phyloP scores from a whole-genome alignment of 2,888 invertebrate genomes.

The Rotaria magnacalcarata region DNA sequence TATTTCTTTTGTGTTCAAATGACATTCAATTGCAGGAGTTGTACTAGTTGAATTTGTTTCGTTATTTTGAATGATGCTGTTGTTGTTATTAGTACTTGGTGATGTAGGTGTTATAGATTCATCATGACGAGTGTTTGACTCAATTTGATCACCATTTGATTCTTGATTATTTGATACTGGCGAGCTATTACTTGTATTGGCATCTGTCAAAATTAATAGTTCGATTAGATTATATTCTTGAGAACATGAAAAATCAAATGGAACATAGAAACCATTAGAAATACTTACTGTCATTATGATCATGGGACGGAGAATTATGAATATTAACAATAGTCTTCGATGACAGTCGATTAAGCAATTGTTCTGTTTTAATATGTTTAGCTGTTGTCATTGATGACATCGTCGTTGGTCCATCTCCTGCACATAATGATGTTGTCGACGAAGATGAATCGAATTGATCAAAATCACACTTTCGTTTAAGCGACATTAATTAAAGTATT shows the following conservation, averaged over 20 bases:
- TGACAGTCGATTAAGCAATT: not conserved
- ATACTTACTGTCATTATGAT: not conserved
- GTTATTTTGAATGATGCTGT: not conserved
- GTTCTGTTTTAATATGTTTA: not conserved
- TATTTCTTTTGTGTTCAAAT: not conserved
- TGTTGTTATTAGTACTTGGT: not conserved
- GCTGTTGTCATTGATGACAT: not conserved
- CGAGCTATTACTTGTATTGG: not conserved
- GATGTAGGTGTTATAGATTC: not conserved
- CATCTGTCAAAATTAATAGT: not conserved
- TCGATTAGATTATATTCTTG: not conserved
- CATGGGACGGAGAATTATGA: not conserved
- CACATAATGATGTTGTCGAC: not conserved
- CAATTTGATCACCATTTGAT: not conserved
- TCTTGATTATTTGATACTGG: not conserved
- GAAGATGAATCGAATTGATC: not conserved
- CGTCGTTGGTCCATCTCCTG: not conserved
- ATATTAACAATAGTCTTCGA: not conserved
- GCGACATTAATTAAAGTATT: not conserved
- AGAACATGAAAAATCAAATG: not conserved
- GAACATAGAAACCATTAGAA: not conserved
- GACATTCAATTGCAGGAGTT: not conserved
- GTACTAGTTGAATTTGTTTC: not conserved
- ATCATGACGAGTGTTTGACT: not conserved
- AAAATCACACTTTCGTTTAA: conserved; percentile 1